Base-by-base conservation (phyloP, 2,797 vertebrate genomes). In the Synanceia verrucosa region DNA sequence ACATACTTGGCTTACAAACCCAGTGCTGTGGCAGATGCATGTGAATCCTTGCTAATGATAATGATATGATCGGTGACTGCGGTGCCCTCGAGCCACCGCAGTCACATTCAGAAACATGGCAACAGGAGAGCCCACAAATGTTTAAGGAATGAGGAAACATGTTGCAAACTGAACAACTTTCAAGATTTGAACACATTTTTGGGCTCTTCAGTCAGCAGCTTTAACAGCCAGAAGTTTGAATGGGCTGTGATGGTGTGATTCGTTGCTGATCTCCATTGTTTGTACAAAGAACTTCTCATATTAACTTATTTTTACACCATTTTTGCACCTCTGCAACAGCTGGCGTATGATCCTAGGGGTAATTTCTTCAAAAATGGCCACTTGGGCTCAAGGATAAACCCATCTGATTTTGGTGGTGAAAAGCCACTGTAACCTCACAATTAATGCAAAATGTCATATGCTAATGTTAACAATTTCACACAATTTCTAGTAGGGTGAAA, bases 321-420 rank as follows among this genome's bases (percentile, higher is more conserved):
- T n/a, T n/a, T n/a, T 21, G 16, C 18, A 41, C 18, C 0, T 18
- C 0, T 16, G 39, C n/a, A 9, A n/a, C 1, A 41, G 39, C 13
- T 9, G 39, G n/a, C n/a, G n/a, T n/a, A n/a, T n/a, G n/a, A n/a
- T n/a, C 39, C 19, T 46, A 5, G n/a, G 18, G 43, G 18, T 10
- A 46, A 0, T 23, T 46, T 46, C 43, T 21, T 46, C 10, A 23
- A 46, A 41, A 41, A n/a, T 4, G 3, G 18, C 39, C 39, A 41
- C 8, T 43, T 43, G 39, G 39, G 19, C n/a, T 19, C 18, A 43
- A 43, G 39, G 39, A 43, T n/a, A n/a, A 19, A 43, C 16, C n/a
- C 16, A 9, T 41, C 9, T 9, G 18, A 41, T 8, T 43, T 43
- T 9, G 39, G 18, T 43, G 39, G 18, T 41, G 7, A 41, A 41